A percentile compares a stretch with the other conserved stretches of the same genome.
These are phyloP conservation scores for Mesorhabditis belari DNA, from an alignment of 2,888 invertebrate genomes.

Conservation along the genomic window DNA sequence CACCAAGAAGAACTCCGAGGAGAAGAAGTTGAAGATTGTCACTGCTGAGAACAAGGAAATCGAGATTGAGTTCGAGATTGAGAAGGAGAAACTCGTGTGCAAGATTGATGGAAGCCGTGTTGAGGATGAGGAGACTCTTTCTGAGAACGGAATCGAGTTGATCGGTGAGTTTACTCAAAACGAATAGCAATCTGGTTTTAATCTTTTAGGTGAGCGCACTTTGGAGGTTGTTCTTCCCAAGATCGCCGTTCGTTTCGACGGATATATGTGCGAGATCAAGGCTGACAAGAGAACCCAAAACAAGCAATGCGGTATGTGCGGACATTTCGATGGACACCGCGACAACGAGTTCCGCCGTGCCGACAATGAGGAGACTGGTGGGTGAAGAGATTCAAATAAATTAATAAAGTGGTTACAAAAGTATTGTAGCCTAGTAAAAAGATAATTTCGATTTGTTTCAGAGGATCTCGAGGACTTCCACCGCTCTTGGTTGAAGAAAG, in stretches of 20 bases:
- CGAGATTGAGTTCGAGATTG: slow-evolving; percentile 9
- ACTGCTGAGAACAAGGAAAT: slow-evolving; percentile 13
- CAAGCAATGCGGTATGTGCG: slow-evolving; percentile 50
- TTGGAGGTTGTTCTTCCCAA: slow-evolving; percentile 27
- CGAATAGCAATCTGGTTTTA: slow-evolving; percentile 1
- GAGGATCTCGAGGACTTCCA: slow-evolving; percentile 36
- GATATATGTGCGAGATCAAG: slow-evolving; percentile 29
- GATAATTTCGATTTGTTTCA: too few relatives aligned
- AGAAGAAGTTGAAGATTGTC: slow-evolving; percentile 17
- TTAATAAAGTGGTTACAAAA: too few relatives aligned
- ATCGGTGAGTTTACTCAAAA: background rate
- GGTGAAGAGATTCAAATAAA: slow-evolving; percentile 4
- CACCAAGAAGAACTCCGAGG: slow-evolving; percentile 25
- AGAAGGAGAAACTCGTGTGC: slow-evolving; percentile 10
- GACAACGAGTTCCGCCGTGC: slow-evolving; percentile 26
- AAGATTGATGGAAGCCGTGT: slow-evolving; percentile 22
- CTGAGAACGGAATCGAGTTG: slow-evolving; percentile 5
- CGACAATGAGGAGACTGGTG: slow-evolving; percentile 12
- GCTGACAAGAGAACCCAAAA: slow-evolving; percentile 19
- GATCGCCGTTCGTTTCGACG: slow-evolving; percentile 41
- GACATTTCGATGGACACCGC: slow-evolving; percentile 39
- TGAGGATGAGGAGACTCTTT: slow-evolving; percentile 15
- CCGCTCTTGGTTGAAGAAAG: slow-evolving; percentile 35
- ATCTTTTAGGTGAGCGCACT: slow-evolving; percentile 10
- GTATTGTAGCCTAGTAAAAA: too few relatives aligned